Conservation (phyloP, 30 jellyfish, hydroid and myxozoan species). For the Rhopilema esculentum region DNA sequence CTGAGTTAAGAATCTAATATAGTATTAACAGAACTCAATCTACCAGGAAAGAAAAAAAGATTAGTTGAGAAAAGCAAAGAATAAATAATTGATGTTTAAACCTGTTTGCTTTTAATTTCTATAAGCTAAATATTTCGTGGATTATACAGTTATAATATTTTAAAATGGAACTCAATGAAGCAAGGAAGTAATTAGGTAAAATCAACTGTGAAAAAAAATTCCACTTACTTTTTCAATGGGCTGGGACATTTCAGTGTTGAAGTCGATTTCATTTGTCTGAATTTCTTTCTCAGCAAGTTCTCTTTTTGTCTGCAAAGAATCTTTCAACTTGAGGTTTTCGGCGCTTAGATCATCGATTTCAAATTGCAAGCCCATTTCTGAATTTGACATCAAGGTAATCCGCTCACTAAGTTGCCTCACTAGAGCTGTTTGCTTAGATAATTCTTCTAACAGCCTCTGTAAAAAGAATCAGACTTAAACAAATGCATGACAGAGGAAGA, state of each 20-base stretch:
- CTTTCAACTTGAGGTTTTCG: conserved; percentile 26
- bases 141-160: too few species aligned
- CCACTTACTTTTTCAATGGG: not conserved
- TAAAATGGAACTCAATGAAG: too few species aligned
- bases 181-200: not conserved
- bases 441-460: conserved; percentile 20
- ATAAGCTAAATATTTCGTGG: too few species aligned
- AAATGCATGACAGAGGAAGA: not conserved
- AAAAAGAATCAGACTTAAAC: not conserved
- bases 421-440: conserved; percentile 26
- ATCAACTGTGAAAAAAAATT: not conserved
- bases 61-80: too few species aligned
- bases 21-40: too few species aligned
- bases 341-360: conserved; percentile 53
- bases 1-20: too few species aligned
- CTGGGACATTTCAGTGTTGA: not conserved
- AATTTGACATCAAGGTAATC: conserved; percentile 21
- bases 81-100: too few species aligned
- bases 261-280: not conserved
- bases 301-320: not conserved
- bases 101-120: too few species aligned
- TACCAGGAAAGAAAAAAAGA: too few species aligned
- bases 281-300: conserved; percentile 17
- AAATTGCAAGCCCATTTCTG: conserved; percentile 56
- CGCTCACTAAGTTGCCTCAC: conserved; percentile 16